Conservation (phyloP, 64 coral and sea anemone genomes). For the Stichodactyla mertensii region DNA sequence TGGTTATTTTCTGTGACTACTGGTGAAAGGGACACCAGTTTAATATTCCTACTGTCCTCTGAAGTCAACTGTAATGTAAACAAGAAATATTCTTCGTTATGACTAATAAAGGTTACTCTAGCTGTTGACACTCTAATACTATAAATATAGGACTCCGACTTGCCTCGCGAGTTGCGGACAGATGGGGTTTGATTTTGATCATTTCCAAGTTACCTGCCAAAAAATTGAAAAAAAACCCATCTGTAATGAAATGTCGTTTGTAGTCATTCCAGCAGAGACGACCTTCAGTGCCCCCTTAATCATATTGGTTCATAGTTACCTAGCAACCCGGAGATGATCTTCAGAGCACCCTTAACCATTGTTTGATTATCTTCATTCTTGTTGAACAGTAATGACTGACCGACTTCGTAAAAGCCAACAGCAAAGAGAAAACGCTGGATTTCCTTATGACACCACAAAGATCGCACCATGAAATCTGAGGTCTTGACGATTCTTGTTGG, state of each 20-base stretch:
- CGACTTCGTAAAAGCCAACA: slow-evolving; percentile 77
- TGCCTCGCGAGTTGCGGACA: slow-evolving; percentile 31
- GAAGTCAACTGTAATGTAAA: slow-evolving; percentile 30
- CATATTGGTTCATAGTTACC: slow-evolving; percentile 17
- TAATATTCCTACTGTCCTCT: background rate
- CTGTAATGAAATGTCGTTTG: background rate
- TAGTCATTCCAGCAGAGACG: background rate
- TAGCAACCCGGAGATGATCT: slow-evolving; percentile 41
- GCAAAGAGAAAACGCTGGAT: slow-evolving; percentile 43
- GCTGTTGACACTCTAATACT: background rate
- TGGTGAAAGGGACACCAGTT: slow-evolving; percentile 47
- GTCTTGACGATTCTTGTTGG: slow-evolving; percentile 81
- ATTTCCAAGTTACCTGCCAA: slow-evolving; percentile 24
- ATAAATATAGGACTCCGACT: background rate
- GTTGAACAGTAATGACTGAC: slow-evolving; percentile 71
- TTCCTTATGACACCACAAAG: slow-evolving; percentile 56
- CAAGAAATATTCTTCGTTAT: background rate
- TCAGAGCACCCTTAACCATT: slow-evolving; percentile 39
- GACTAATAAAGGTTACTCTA: background rate
- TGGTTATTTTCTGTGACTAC: slow-evolving; percentile 45
- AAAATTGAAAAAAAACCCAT: background rate
- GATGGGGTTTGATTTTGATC: slow-evolving; percentile 2
- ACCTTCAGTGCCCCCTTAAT: background rate
- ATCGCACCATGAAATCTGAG: slow-evolving; percentile 46
- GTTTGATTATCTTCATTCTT: slow-evolving; percentile 57